Evolutionary conservation across 2,888 invertebrate species (phyloP).

Genomic region (Lochmaea capreae): DNA sequence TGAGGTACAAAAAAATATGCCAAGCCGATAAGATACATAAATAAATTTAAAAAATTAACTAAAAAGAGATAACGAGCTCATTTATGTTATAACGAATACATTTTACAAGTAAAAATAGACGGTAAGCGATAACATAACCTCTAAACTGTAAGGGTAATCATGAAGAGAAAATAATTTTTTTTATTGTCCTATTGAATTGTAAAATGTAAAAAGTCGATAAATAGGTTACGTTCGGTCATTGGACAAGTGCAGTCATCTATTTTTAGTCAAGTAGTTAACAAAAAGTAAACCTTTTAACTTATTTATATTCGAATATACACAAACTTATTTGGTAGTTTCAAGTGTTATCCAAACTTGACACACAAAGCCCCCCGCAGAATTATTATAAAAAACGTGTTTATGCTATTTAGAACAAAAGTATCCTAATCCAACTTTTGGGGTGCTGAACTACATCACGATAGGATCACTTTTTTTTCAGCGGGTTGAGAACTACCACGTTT

Average conservation of each 20-base stretch:
- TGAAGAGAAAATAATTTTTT: no score
- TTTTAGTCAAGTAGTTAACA: slow-evolving; percentile 17
- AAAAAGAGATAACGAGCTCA: slow-evolving; percentile 25
- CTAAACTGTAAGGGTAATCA: background rate
- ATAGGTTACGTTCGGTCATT: background rate
- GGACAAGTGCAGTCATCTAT: slow-evolving; percentile 9
- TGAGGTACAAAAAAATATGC: slow-evolving; percentile 31
- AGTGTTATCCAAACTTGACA: no score
- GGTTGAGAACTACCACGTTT: no score
- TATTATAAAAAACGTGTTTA: no score
- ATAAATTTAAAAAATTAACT: slow-evolving; percentile 35
- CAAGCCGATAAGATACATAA: slow-evolving; percentile 36
- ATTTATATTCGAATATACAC: background rate
- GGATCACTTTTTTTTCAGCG: no score
- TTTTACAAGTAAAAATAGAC: background rate
- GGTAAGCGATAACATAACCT: slow-evolving; percentile 2
- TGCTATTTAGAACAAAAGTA: no score
- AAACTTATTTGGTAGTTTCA: background rate
- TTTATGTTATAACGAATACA: slow-evolving; percentile 16
- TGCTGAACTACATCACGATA: no score
- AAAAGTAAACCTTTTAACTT: slow-evolving; percentile 8
- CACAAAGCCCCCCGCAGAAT: no score
- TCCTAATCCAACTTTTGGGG: no score
- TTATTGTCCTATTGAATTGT: background rate
- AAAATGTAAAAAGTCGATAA: background rate